A percentile compares a stretch with the other conserved stretches of the same genome.
These are phyloP conservation scores for Hedya salicella DNA, from an alignment of 2,888 invertebrate species.

Conservation along the genomic window DNA sequence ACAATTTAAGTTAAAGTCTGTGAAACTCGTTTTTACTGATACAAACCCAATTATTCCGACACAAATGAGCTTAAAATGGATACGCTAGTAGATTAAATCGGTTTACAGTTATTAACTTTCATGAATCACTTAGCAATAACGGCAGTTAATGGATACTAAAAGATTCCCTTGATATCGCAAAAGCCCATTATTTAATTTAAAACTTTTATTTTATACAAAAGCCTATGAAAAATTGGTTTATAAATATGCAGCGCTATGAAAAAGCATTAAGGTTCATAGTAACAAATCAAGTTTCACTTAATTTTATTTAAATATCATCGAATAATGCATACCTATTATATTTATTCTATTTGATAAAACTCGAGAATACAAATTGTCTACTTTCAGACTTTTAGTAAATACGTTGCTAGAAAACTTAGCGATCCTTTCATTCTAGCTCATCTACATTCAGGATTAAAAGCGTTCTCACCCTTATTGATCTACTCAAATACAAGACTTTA, in stretches of 20 bases:
- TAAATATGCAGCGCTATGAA: not conserved
- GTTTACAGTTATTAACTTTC: constrained; percentile 37
- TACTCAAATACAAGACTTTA: not conserved
- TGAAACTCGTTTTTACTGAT: constrained; percentile 3
- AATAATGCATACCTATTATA: constrained; percentile 12
- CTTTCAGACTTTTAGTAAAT: constrained; percentile 3
- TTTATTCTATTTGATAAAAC: constrained; percentile 5
- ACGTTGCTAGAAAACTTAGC: not conserved
- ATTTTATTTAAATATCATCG: not conserved
- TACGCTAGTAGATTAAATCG: constrained; percentile 21
- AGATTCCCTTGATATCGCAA: constrained; percentile 4
- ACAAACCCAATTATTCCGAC: constrained; percentile 8
- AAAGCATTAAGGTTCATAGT: not conserved
- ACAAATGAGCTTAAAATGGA: constrained; percentile 12
- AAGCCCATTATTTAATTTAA: constrained; percentile 26
- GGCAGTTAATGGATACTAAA: constrained; percentile 30
- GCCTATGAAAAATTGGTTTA: not conserved
- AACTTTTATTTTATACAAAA: constrained; percentile 8
- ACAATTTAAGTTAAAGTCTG: not conserved
- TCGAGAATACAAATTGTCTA: constrained; percentile 6
- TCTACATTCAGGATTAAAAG: constrained; percentile 12
- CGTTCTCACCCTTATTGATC: not conserved
- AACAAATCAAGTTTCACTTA: not conserved
- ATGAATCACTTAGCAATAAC: constrained; percentile 39
- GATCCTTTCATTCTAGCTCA: constrained; percentile 9